phyloP scores from a whole-genome alignment of 2,888 invertebrate genomes.

The Hoplodrina blanda region DNA sequence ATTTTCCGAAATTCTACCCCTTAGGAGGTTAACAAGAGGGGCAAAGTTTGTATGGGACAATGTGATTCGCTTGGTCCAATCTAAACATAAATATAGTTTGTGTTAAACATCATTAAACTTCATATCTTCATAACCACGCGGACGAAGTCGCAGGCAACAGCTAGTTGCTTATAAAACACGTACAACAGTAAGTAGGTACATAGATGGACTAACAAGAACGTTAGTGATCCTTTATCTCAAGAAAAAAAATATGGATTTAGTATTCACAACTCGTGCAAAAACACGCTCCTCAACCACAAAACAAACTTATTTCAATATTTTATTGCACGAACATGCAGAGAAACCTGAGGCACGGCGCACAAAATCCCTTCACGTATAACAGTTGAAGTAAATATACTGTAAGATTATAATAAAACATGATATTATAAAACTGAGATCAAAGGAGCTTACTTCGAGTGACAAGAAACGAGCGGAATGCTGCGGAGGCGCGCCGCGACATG shows the following conservation, averaged over 20 bases:
- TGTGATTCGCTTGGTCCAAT: too few species aligned
- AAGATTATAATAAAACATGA: constrained; percentile 54
- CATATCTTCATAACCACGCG: too few species aligned
- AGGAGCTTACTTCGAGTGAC: constrained; percentile 29
- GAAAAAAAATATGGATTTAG: constrained; percentile 20
- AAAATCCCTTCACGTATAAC: constrained; percentile 47
- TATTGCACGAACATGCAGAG: constrained; percentile 41
- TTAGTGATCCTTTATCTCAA: neutral
- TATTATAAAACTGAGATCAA: constrained; percentile 48
- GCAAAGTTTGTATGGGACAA: too few species aligned
- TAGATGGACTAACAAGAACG: constrained; percentile 6
- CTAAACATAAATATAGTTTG: too few species aligned
- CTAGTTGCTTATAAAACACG: constrained; percentile 6
- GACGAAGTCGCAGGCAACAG: too few species aligned
- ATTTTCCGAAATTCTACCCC: too few species aligned
- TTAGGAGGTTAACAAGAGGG: too few species aligned
- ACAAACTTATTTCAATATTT: constrained; percentile 55
- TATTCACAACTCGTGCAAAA: constrained; percentile 40
- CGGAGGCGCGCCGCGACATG: constrained; percentile 29
- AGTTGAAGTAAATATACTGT: constrained; percentile 46
- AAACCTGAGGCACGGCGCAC: constrained; percentile 4
- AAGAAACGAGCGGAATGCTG: constrained; percentile 34
- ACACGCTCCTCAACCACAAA: constrained; percentile 7
- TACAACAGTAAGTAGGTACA: neutral
- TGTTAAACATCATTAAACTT: too few species aligned